Evolutionary conservation across 2,888 invertebrate species (phyloP), one percentile per base, ranked within the genome.

Genomic region (Choreutis nemorana): DNA sequence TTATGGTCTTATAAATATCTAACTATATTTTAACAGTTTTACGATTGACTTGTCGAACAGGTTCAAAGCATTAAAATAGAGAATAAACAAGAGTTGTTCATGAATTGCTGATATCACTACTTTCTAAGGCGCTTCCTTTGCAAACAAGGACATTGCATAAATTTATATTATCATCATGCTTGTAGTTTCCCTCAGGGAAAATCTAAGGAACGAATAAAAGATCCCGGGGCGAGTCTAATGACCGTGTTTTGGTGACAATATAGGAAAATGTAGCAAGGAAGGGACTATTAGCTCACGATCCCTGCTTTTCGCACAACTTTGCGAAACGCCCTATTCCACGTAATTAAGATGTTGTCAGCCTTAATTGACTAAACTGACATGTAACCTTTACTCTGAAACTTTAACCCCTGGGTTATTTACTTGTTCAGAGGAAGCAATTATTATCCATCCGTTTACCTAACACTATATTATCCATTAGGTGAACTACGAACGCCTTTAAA

Each of bases 81-180:
- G n/a, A n/a, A n/a, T n/a, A n/a, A n/a, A n/a, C n/a, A n/a, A n/a
- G 48, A 38, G 46, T 39, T 33, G 40, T 62, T 58, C 59, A 64
- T 64, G 68, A 68, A 67, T 64, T 64, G 66, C 63, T 66, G 64
- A 68, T 65, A 57, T 52, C 55, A 53, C 55, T 50, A 50, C 51
- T 54, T 51, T 55, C 45, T 48, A 59, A 51, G 48, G 43, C 47
- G 44, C 47, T 54, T 50, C 46, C 52, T 54, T 59, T 56, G 53
- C 48, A 58, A 63, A 63, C 56, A 58, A 57, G 49, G 46, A 45
- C 46, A 53, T 58, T 56, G 58, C 55, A 62, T 64, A 59, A 53
- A 58, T 60, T 55, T 55, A 48, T 55, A 54, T 45, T 43, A 41
- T 36, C 39, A 44, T 44, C 34, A 34, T 37, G 40, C 34, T 33